phyloP scores from a whole-genome alignment of 2,113 vertebrate genomes.

The Ursus arctos region DNA sequence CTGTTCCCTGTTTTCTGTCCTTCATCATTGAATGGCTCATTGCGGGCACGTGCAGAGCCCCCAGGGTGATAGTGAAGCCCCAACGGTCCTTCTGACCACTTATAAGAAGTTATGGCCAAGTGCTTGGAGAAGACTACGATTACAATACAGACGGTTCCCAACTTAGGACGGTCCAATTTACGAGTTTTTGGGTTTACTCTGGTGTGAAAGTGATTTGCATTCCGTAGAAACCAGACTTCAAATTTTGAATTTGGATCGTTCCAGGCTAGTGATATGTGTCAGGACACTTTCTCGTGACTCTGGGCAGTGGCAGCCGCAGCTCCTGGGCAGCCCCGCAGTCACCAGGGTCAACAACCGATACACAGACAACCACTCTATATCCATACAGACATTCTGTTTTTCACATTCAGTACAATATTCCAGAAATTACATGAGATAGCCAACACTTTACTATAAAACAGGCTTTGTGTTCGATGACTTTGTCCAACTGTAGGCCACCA shows the following conservation, averaged over 20 bases:
- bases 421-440: not conserved
- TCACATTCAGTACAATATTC: not conserved
- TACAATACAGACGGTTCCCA: not conserved
- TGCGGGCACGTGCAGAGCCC: not conserved
- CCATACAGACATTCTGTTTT: not conserved
- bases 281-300: not conserved
- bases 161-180: not conserved
- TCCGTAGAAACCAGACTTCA: not conserved
- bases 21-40: not conserved
- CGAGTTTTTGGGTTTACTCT: not conserved
- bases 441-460: not conserved
- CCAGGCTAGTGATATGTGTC: not conserved
- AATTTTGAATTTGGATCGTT: not conserved
- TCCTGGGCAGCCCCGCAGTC: not conserved
- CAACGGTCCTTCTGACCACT: not conserved
- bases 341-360: not conserved
- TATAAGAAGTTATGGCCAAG: not conserved
- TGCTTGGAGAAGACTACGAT: not conserved
- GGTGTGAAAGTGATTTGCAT: not conserved
- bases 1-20: not conserved
- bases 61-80: not conserved
- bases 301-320: not conserved
- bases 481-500: not conserved
- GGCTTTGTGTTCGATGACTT: not conserved
- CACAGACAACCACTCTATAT: not conserved